Conservation (phyloP, 2,797 vertebrate genomes). For the Parotocinclus haroldoi region DNA sequence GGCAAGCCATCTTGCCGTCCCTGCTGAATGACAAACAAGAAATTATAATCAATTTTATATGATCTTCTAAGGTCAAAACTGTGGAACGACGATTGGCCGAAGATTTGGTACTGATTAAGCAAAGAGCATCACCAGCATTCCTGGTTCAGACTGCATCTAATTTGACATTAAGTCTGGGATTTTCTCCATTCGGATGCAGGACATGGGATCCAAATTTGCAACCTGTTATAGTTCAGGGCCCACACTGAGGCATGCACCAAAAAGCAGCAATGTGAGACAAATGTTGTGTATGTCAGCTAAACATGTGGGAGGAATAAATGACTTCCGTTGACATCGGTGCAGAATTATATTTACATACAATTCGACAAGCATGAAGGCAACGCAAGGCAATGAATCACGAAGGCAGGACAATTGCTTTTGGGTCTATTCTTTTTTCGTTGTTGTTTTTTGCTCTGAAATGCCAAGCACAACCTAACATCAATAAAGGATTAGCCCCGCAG, state of each 20-base stretch:
- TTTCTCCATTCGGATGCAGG: too few relatives aligned
- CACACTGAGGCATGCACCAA: background rate
- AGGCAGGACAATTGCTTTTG: slow-evolving; percentile 28
- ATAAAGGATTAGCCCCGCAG: slow-evolving; percentile 36
- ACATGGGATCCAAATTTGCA: background rate
- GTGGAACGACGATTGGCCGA: too few relatives aligned
- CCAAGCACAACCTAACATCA: slow-evolving; percentile 30
- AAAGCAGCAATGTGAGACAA: background rate
- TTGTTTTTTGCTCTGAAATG: slow-evolving; percentile 13
- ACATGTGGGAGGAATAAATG: slow-evolving; percentile 18
- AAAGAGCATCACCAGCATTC: too few relatives aligned
- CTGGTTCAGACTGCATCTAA: too few relatives aligned
- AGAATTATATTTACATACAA: slow-evolving; percentile 22
- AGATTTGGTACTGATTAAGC: too few relatives aligned
- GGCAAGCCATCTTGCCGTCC: too few relatives aligned
- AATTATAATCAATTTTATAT: too few relatives aligned
- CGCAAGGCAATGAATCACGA: slow-evolving; percentile 19
- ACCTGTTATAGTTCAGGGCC: background rate
- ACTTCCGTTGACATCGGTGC: slow-evolving; percentile 7
- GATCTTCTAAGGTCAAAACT: too few relatives aligned
- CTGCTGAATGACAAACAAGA: too few relatives aligned
- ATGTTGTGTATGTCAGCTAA: background rate
- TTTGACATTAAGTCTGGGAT: too few relatives aligned
- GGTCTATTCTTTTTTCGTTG: background rate
- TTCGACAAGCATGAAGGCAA: slow-evolving; percentile 8